A percentile compares a stretch with the other conserved stretches of the same genome.
These are phyloP conservation scores for Strigamia maritima DNA, from an alignment of 2,888 invertebrate genomes.

Conservation along the genomic window DNA sequence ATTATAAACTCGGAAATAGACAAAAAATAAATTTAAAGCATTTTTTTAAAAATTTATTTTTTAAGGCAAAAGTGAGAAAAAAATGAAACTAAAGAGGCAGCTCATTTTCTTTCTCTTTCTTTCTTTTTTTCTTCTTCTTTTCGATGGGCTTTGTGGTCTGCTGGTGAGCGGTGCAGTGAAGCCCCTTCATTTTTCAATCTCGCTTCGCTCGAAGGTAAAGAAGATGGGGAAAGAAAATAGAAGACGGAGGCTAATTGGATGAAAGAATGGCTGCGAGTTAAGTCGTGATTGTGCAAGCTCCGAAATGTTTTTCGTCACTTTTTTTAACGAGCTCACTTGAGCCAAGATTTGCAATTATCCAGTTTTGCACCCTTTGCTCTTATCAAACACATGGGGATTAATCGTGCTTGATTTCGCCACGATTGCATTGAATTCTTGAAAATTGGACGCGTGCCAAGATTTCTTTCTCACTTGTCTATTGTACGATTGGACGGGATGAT, in stretches of 20 bases:
- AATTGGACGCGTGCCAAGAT: not conserved
- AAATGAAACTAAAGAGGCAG: not conserved
- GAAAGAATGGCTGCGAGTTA: not conserved
- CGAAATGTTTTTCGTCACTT: not conserved
- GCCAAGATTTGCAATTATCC: not conserved
- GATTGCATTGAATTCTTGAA: not conserved
- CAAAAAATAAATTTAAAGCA: not conserved
- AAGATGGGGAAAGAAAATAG: not conserved
- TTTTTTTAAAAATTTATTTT: not conserved
- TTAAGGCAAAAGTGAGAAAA: not conserved
- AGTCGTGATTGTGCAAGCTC: not conserved
- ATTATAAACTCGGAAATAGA: not conserved
- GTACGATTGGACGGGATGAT: not conserved
- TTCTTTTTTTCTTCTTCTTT: not conserved
- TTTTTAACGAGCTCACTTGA: not conserved
- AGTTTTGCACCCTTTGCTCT: not conserved
- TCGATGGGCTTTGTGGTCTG: not conserved
- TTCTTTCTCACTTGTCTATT: not conserved
- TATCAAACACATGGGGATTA: too few species aligned
- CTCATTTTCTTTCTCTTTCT: not conserved
- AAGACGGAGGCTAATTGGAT: not conserved
- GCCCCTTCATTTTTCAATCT: constrained; percentile 15
- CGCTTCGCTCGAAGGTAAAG: not conserved
- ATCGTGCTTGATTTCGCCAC: not conserved
- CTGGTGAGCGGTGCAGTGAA: not conserved